Evolutionary conservation across 2,888 invertebrate genomes (phyloP), one percentile per base, ranked within the genome.

Genomic region (Cryptocheilus praepositus): DNA sequence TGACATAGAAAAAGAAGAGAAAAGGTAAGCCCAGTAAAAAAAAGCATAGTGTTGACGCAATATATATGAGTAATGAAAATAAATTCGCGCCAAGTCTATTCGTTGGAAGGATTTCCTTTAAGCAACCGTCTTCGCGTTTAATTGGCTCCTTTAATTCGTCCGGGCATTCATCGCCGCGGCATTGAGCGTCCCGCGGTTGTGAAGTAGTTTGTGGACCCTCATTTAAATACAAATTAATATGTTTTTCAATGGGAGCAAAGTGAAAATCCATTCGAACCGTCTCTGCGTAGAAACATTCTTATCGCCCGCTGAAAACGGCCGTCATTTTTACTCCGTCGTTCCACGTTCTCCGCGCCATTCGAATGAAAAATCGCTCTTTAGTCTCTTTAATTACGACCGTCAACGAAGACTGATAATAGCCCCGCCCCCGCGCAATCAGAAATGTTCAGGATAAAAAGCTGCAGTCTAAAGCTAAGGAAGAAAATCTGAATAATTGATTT

Each of bases 171-270:
- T n/a, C 18, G 16, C 16, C 11, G 7, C n/a, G 16, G 8, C 21
- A 54, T 28, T 54, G 18, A 55, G 2, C 16, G 18, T 16, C 46
- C 21, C n/a, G 15, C 25, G 13, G 13, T 13, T 5, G 8, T 51
- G 52, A 25, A 8, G 45, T 51, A 62, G 71, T 68, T 63, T 70
- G 67, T 63, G 61, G 56, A 61, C 59, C 67, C 71, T 77, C 66
- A 73, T 79, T 79, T 79, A 79, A 79, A 77, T 77, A 79, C 79
- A 79, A 79, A 77, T 77, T 77, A 79, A 80, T 79, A 76, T 76
- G 67, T 62, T 65, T 73, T 36, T 36, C 36, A 61, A 56, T 61
- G 49, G 44, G 44, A 36, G 56, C 36, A 19, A 55, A 55, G 36
- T 2, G 36, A 55, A 55, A 28, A 36, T 55, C 36, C 36, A 13